Percentiles rank a stretch among this genome's conserved stretches.
Evolutionary conservation across 2,113 vertebrate genomes (phyloP).

Genomic region (Hippolais icterina): DNA sequence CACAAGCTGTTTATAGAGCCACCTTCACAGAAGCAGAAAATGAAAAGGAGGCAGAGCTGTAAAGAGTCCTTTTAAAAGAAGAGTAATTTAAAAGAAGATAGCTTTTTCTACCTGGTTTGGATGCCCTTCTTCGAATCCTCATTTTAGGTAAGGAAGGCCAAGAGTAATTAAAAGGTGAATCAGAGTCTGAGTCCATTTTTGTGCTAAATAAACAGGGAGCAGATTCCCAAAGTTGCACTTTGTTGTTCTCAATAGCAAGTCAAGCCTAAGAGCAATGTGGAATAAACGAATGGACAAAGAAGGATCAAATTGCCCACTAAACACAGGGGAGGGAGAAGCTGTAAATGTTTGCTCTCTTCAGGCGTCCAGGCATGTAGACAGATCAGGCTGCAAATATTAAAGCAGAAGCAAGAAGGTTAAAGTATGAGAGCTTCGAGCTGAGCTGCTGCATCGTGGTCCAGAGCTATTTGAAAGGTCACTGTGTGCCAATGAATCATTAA

Average conservation of each 20-base stretch:
- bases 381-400: conserved; percentile 78
- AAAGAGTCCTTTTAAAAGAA: neutral
- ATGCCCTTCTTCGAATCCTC: conserved; percentile 87
- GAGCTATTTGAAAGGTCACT: conserved; percentile 81
- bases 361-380: conserved; percentile 76
- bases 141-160: conserved; percentile 98
- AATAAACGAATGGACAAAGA: conserved; percentile 74
- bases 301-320: conserved; percentile 73
- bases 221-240: conserved; percentile 38
- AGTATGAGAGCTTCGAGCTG: conserved; percentile 34
- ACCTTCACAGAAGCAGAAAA: neutral
- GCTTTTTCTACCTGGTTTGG: conserved; percentile 86
- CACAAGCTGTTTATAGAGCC: neutral
- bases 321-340: conserved; percentile 75
- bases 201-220: conserved; percentile 23
- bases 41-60: neutral
- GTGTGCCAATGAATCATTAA: conserved; percentile 88
- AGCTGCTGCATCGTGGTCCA: conserved; percentile 68
- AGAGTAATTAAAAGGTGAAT: conserved; percentile 98
- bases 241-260: conserved; percentile 55
- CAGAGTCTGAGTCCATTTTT: conserved; percentile 96
- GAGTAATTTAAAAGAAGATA: conserved; percentile 1
- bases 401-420: conserved; percentile 63
- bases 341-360: conserved; percentile 76
- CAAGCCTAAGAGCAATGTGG: conserved; percentile 70